Evolutionary conservation across 2,113 vertebrate genomes (phyloP).

Genomic region (Lampris megalopsis): DNA sequence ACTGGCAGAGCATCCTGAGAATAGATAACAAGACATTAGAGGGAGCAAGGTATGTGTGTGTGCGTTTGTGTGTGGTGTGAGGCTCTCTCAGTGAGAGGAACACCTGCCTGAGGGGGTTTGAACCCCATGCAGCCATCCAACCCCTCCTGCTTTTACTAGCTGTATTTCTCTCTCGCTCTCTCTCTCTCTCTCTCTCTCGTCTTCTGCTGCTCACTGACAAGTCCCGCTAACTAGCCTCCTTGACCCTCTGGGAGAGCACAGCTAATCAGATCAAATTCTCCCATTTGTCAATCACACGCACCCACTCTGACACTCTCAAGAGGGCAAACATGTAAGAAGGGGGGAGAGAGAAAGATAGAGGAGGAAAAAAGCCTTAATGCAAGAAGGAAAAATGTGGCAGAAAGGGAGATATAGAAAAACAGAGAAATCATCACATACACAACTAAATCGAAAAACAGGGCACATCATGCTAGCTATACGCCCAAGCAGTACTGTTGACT

Average conservation of each 20-base stretch:
- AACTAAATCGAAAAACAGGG: no score
- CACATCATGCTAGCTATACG: no score
- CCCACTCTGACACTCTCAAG: constrained; percentile 81
- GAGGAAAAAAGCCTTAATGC: constrained; percentile 41
- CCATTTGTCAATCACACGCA: constrained; percentile 87
- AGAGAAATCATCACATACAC: no score
- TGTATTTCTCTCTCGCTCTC: constrained; percentile 6
- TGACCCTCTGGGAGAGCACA: constrained; percentile 82
- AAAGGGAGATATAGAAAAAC: no score
- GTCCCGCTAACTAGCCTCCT: neutral
- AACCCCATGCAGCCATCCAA: constrained; percentile 83
- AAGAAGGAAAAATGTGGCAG: no score
- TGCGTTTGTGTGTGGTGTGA: constrained; percentile 50
- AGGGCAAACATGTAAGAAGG: neutral
- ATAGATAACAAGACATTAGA: constrained; percentile 86
- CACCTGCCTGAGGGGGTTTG: constrained; percentile 80
- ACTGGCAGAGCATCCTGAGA: constrained; percentile 85
- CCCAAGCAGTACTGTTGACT: no score
- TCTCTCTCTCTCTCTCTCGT: neutral
- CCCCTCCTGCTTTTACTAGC: constrained; percentile 85
- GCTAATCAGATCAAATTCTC: constrained; percentile 90
- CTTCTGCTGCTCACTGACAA: constrained; percentile 54
- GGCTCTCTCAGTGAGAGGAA: no score
- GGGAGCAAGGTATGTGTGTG: constrained; percentile 2
- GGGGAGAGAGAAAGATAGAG: constrained; percentile 34